Base-by-base conservation (phyloP, 2,113 vertebrate genomes). In the Orcinus orca region DNA sequence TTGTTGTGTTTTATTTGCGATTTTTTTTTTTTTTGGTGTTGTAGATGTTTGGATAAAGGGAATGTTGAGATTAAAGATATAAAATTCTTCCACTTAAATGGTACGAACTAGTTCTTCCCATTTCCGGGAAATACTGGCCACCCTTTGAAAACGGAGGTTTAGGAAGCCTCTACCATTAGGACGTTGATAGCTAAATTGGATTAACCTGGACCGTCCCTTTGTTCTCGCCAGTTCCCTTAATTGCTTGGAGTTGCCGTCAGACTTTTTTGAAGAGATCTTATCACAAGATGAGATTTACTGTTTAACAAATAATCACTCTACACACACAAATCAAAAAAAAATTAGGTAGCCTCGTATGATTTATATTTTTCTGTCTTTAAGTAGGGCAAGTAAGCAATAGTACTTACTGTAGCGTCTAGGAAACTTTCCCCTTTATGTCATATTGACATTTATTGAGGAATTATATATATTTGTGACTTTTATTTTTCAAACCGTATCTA, bases 211-310 rank as follows among this genome's bases (percentile, higher is more conserved):
- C 31, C 5, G 4, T 67, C 62, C 77, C 55, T 92, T 94, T 95
- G 90, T 96, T 94, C 86, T 89, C 84, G 9, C 65, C 79, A 53
- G 2, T 85, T 73, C 33, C 55, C 38, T 88, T 96, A 68, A 73
- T 95, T 88, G 84, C 62, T 95, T 85, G 50, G 50, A 77, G 23
- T 73, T 90, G 68, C 62, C 10, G 21, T 74, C 53, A 60, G 70
- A 63, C 80, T 95, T 62, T 95, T 95, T 90, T 18, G n/a, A 44
- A 73, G 7, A 17, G 63, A 20, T 50, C 8, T 58, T 38, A 53
- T 6, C 65, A 36, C 58, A 50, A 70, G 25, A 67, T 33, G 38
- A 95, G 33, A 80, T 25, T 85, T 58, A 82, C 1, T 50, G 25
- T 85, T 77, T 95, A 29, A 60, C 63, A 74, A 44, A n/a, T 83